Evolutionary conservation across 2,888 invertebrate genomes (phyloP).

Genomic region (Pogonocherus hispidulus): DNA sequence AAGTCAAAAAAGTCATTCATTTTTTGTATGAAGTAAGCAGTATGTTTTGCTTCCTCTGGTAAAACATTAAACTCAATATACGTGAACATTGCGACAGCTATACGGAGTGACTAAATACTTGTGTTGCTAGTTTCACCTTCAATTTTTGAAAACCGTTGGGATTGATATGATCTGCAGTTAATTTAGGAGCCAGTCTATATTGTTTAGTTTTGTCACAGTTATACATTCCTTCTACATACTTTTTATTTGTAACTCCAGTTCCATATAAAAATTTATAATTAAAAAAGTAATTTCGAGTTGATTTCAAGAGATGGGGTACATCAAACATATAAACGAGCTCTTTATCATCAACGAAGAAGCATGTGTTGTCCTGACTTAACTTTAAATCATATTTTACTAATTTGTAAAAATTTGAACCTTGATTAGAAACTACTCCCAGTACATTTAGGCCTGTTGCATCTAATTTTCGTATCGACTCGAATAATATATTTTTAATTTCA

Average conservation of each 20-base stretch:
- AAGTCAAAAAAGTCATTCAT: conserved; percentile 7
- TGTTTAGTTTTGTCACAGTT: neutral
- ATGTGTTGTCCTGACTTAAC: conserved; percentile 13
- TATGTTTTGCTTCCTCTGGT: neutral
- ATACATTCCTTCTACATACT: conserved; percentile 11
- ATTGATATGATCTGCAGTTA: neutral
- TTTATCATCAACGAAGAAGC: conserved; percentile 17
- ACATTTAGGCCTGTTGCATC: conserved; percentile 37
- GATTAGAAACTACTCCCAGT: conserved; percentile 38
- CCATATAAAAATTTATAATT: conserved; percentile 8
- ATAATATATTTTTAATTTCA: conserved; percentile 39
- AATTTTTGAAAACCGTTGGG: conserved; percentile 11
- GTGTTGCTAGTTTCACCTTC: conserved; percentile 4
- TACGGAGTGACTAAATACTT: conserved; percentile 3
- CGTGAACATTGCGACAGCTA: conserved; percentile 4
- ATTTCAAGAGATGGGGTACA: conserved; percentile 32
- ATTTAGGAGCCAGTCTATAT: neutral
- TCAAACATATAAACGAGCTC: conserved; percentile 33
- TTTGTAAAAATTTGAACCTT: conserved; percentile 43
- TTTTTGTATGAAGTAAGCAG: conserved; percentile 7
- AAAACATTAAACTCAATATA: conserved; percentile 19
- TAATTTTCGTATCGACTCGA: conserved; percentile 36
- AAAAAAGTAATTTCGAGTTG: conserved; percentile 37
- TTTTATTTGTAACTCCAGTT: conserved; percentile 1
- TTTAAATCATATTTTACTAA: conserved; percentile 28